Evolutionary conservation across 1,140 invertebrate genomes (phyloP).

Genomic region (Papilio helenus): DNA sequence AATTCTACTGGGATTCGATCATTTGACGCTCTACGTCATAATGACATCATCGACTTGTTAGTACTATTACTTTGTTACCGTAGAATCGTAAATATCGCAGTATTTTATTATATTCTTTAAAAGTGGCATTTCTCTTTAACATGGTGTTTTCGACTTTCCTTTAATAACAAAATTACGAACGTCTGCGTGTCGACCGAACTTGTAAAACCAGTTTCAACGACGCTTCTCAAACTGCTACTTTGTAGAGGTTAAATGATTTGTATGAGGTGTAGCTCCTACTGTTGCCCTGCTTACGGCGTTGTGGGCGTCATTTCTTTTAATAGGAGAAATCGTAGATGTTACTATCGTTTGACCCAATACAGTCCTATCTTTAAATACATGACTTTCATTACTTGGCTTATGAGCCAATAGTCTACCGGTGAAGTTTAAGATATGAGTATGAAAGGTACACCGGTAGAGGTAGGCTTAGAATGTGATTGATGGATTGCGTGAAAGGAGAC

Average conservation of each 20-base stretch:
- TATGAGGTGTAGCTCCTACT: background rate
- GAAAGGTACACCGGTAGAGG: no score
- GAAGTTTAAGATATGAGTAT: no score
- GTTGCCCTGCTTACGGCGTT: background rate
- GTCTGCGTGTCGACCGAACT: constrained; percentile 1
- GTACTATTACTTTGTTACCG: background rate
- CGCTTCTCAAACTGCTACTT: constrained; percentile 27
- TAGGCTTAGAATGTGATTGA: no score
- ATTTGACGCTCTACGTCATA: background rate
- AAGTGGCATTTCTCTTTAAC: constrained; percentile 3
- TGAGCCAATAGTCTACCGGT: no score
- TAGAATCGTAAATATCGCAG: background rate
- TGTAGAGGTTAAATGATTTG: constrained; percentile 17
- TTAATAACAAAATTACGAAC: constrained; percentile 30
- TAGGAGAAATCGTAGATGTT: background rate
- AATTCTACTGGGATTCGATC: background rate
- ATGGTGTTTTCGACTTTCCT: constrained; percentile 25
- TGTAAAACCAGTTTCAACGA: constrained; percentile 18
- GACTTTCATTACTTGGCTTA: no score
- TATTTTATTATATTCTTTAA: background rate
- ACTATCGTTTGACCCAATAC: background rate
- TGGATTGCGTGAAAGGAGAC: no score
- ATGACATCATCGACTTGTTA: background rate
- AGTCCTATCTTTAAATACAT: no score
- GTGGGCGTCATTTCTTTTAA: constrained; percentile 8